Percentiles rank a stretch among this genome's conserved stretches.
phyloP scores from a whole-genome alignment of 2,797 vertebrate genomes.

The Silurus lanzhouensis region DNA sequence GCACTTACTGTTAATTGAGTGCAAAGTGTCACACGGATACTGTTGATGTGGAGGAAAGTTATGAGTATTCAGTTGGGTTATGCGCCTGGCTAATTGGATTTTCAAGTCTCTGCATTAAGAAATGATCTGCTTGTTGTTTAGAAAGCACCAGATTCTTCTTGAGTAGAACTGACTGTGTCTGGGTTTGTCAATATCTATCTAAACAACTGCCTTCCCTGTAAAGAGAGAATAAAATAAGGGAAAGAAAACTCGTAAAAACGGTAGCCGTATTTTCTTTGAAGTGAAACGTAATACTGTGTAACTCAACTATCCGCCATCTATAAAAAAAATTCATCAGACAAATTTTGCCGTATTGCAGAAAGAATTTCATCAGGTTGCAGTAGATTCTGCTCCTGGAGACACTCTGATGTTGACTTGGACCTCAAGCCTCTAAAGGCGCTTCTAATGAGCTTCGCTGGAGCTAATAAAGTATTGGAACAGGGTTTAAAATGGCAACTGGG shows the following conservation, averaged over 20 bases:
- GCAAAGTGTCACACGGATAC: no score
- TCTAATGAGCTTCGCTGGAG: slow-evolving; percentile 11
- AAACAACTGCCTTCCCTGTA: neutral
- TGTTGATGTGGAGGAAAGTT: neutral
- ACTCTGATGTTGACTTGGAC: neutral
- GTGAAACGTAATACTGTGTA: neutral
- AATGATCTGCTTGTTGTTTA: neutral
- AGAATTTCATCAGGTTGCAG: neutral
- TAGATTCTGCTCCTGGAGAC: neutral
- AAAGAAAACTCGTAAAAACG: neutral
- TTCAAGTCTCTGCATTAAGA: neutral
- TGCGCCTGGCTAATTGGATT: neutral
- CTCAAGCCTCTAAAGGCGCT: neutral
- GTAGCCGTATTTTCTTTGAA: neutral
- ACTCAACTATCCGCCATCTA: neutral
- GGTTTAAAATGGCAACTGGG: slow-evolving; percentile 10
- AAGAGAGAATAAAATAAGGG: neutral
- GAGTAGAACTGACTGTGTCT: neutral
- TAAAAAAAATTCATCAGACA: neutral
- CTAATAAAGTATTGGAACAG: slow-evolving; percentile 12
- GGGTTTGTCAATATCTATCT: neutral
- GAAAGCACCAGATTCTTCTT: neutral
- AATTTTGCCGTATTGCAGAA: neutral
- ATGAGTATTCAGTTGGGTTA: neutral
- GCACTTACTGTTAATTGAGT: neutral